Base-by-base conservation (phyloP, 2,888 invertebrate genomes). In the Epinotia brunnichana region DNA sequence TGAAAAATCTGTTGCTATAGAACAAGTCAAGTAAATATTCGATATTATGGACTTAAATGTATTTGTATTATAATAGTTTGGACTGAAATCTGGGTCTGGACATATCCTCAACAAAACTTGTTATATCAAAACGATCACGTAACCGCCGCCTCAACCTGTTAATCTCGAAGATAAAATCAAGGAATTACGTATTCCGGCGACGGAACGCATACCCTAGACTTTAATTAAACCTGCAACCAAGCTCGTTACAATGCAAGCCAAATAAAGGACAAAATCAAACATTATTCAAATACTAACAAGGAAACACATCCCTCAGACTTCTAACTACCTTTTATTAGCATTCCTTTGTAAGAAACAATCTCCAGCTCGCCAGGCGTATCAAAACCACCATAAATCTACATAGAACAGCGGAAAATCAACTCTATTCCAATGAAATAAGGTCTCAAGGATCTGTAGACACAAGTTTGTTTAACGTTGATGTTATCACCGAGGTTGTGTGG, bases 271-370 rank as follows among this genome's bases (percentile, higher is more conserved):
- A 44, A 66, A 59, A 53, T 48, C 35, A 67, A 56, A 70, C 15
- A 66, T 53, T 17, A 19, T 29, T 29, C 15, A 61, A 73, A 73
- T 35, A 48, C 57, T 41, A 69, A 73, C 68, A 57, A 73, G 73
- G 69, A 73, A 73, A 59, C 70, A 13, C 67, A 67, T 61, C 66
- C 71, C 66, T 60, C 54, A 53, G 60, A 60, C 54, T 63, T 57
- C 57, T 64, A 63, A 44, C 70, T 56, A 61, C 53, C 60, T 67
- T 68, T 73, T 73, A 73, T 63, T 57, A 63, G 53, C 68, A 73
- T 69, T 73, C 73, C 73, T 73, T 63, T 59, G 73, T 59, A 68
- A 68, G 63, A 53, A 68, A 68, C 73, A 73, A 69, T 73, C 73
- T 73, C 68, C 53, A 62, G 41, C 29, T 63, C 62, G 57, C 72